These are phyloP conservation scores for Muraenolepis orangiensis DNA, from an alignment of 2,797 vertebrate genomes.

Conservation along the genomic window DNA sequence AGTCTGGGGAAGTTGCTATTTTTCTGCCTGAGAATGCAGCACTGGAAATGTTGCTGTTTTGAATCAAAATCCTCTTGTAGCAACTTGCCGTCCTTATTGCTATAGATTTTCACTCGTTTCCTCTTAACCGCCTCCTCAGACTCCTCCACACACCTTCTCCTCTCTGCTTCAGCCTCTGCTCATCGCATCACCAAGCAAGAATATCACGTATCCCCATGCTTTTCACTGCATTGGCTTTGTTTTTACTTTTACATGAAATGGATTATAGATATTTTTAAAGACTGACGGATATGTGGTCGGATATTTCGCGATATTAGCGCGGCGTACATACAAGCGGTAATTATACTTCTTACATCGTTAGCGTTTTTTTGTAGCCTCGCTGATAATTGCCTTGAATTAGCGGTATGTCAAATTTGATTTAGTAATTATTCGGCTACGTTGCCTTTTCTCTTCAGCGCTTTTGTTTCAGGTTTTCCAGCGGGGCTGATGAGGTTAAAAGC, in stretches of 20 bases:
- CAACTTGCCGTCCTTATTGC: slow-evolving; percentile 46
- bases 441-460: slow-evolving; percentile 38
- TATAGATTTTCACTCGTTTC: slow-evolving; percentile 30
- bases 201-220: slow-evolving; percentile 22
- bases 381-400: slow-evolving; percentile 38
- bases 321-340: slow-evolving; percentile 27
- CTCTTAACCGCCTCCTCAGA: slow-evolving; percentile 20
- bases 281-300: slow-evolving; percentile 20
- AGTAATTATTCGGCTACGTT: slow-evolving; percentile 56
- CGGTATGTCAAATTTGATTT: slow-evolving; percentile 56
- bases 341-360: slow-evolving; percentile 37
- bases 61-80: slow-evolving; percentile 58
- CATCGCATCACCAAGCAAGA: slow-evolving; percentile 28
- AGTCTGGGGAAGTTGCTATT: slow-evolving; percentile 66
- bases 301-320: slow-evolving; percentile 29
- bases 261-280: slow-evolving; percentile 31
- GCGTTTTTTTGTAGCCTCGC: slow-evolving; percentile 18
- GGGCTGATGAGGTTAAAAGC: slow-evolving; percentile 59
- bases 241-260: slow-evolving; percentile 18
- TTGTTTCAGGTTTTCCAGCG: slow-evolving; percentile 36
- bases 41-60: slow-evolving; percentile 66
- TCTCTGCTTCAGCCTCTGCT: slow-evolving; percentile 42
- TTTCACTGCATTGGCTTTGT: slow-evolving; percentile 22
- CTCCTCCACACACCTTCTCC: slow-evolving; percentile 28
- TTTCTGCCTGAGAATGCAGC: slow-evolving; percentile 63